A percentile compares a stretch with the other conserved stretches of the same genome.
These are phyloP conservation scores for Panzeria rudis DNA, from an alignment of 2,888 invertebrate genomes.

Conservation along the genomic window DNA sequence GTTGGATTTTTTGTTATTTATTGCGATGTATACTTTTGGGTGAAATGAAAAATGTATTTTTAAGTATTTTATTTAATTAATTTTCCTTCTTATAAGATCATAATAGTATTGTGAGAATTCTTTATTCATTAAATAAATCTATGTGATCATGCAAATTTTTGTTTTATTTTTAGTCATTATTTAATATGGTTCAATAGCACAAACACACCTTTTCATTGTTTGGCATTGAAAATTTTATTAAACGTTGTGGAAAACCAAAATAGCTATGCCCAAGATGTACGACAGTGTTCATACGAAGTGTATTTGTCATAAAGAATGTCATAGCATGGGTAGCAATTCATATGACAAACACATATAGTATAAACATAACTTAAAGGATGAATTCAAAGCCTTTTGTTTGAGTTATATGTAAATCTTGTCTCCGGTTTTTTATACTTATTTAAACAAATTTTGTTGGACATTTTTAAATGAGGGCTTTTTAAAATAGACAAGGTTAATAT, in stretches of 20 bases:
- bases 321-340: neutral
- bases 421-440: too few relatives aligned
- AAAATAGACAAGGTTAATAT: too few relatives aligned
- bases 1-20: neutral
- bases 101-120: neutral
- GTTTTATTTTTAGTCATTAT: neutral
- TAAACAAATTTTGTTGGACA: too few relatives aligned
- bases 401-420: too few relatives aligned
- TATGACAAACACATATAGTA: neutral
- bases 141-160: neutral
- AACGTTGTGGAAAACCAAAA: neutral
- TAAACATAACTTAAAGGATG: neutral
- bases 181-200: neutral
- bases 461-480: too few relatives aligned
- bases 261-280: neutral
- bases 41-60: neutral
- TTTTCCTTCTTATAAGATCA: neutral
- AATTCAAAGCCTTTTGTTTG: too few relatives aligned
- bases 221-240: neutral
- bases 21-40: conserved; percentile 51
- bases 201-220: neutral
- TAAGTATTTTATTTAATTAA: neutral
- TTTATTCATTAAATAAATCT: neutral
- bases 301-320: neutral
- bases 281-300: too few relatives aligned